A percentile compares a stretch with the other conserved stretches of the same genome.
Conservation (phyloP, 2,888 invertebrate species). For the Pheosia gnoma region DNA sequence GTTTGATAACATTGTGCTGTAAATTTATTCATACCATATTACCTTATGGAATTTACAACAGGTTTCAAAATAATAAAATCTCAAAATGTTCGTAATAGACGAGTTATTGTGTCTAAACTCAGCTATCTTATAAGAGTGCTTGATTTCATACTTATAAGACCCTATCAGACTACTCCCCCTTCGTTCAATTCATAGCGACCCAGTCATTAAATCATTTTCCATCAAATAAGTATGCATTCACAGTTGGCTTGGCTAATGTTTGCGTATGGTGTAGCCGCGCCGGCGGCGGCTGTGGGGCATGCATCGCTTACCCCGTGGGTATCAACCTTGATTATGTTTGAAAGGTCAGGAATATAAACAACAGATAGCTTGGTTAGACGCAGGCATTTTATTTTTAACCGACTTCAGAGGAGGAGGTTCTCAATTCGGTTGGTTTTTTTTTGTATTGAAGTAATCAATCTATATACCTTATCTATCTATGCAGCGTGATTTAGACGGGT, state of each 20-base stretch:
- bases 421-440: too few species aligned
- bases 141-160: background rate
- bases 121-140: too few species aligned
- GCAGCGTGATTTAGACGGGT: too few species aligned
- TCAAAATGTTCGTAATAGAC: too few species aligned
- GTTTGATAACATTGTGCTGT: background rate
- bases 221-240: slow-evolving; percentile 48
- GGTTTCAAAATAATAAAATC: too few species aligned
- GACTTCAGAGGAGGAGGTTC: too few species aligned
- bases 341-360: slow-evolving; percentile 38
- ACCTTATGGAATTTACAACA: too few species aligned
- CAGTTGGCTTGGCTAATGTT: slow-evolving; percentile 40
- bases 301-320: slow-evolving; percentile 18
- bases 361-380: slow-evolving; percentile 6
- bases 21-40: too few species aligned
- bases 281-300: slow-evolving; percentile 30
- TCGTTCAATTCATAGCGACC: slow-evolving; percentile 10
- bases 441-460: too few species aligned
- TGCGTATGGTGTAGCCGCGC: slow-evolving; percentile 28
- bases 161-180: slow-evolving; percentile 7
- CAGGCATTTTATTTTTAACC: too few species aligned
- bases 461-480: too few species aligned
- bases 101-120: too few species aligned
- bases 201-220: slow-evolving; percentile 47
- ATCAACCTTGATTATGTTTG: slow-evolving; percentile 25